phyloP scores from a whole-genome alignment of 2,797 vertebrate genomes.

The Cyclopterus lumpus region DNA sequence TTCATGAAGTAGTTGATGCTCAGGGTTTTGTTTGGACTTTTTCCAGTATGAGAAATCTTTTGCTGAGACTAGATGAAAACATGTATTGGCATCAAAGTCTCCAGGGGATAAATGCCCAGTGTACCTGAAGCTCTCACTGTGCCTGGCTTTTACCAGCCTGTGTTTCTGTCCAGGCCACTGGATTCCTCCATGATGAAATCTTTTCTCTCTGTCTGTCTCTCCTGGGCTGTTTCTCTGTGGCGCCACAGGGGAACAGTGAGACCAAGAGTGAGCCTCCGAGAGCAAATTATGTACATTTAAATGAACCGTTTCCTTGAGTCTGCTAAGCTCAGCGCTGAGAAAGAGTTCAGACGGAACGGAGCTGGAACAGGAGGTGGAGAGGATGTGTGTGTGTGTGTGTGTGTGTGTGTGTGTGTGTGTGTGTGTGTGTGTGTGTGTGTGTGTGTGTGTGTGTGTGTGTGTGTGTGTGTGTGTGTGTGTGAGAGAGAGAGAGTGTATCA shows the following conservation, averaged over 20 bases:
- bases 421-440: constrained; percentile 22
- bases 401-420: constrained; percentile 20
- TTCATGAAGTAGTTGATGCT: constrained; percentile 1
- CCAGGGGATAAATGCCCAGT: constrained; percentile 66
- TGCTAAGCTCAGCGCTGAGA: constrained; percentile 79
- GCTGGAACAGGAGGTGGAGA: constrained; percentile 70
- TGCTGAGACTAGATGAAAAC: constrained; percentile 59
- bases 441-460: constrained; percentile 40
- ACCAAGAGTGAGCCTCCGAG: constrained; percentile 75
- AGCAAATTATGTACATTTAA: constrained; percentile 86
- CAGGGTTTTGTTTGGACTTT: constrained; percentile 15
- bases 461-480: constrained; percentile 32
- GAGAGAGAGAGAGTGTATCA: constrained; percentile 38
- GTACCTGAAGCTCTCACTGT: constrained; percentile 72
- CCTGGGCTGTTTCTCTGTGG: constrained; percentile 66
- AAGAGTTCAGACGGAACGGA: constrained; percentile 79
- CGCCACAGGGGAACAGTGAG: constrained; percentile 76
- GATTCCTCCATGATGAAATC: constrained; percentile 71
- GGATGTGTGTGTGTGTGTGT: constrained; percentile 44
- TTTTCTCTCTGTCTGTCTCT: constrained; percentile 56
- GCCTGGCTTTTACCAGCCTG: constrained; percentile 61
- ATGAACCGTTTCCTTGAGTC: constrained; percentile 83
- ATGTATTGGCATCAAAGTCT: constrained; percentile 60
- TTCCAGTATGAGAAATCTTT: constrained; percentile 24
- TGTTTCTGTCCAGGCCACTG: constrained; percentile 73